phyloP scores from a whole-genome alignment of 2,113 vertebrate genomes.

The Gavialis gangeticus region DNA sequence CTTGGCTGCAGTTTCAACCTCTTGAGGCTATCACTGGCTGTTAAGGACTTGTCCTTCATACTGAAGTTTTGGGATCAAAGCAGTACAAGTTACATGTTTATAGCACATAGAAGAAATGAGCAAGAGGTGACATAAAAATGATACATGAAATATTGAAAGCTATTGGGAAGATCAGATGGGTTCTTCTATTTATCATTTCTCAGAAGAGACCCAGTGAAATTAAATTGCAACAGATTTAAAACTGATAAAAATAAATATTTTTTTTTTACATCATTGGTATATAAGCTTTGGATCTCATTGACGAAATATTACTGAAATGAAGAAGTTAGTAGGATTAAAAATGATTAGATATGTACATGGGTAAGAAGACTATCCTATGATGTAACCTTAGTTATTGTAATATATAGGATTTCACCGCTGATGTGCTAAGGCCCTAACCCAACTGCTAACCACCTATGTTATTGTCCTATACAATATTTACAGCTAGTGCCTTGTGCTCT shows the following conservation, averaged over 20 bases:
- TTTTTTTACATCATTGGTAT: neutral
- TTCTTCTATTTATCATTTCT: neutral
- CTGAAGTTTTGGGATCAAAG: conserved; percentile 44
- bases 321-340: neutral
- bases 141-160: neutral
- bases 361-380: neutral
- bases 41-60: neutral
- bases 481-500: neutral
- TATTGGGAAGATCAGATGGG: neutral
- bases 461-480: neutral
- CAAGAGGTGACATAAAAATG: neutral
- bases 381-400: neutral
- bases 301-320: neutral
- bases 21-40: conserved; percentile 53
- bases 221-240: neutral
- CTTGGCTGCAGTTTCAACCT: conserved; percentile 35
- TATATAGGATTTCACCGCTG: neutral
- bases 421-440: neutral
- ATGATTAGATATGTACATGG: neutral
- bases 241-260: neutral
- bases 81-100: neutral
- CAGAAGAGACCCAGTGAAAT: neutral
- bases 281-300: neutral
- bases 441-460: neutral
- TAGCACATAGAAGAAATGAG: neutral